Conservation (phyloP, 2,113 vertebrate genomes). For the Caracal caracal region DNA sequence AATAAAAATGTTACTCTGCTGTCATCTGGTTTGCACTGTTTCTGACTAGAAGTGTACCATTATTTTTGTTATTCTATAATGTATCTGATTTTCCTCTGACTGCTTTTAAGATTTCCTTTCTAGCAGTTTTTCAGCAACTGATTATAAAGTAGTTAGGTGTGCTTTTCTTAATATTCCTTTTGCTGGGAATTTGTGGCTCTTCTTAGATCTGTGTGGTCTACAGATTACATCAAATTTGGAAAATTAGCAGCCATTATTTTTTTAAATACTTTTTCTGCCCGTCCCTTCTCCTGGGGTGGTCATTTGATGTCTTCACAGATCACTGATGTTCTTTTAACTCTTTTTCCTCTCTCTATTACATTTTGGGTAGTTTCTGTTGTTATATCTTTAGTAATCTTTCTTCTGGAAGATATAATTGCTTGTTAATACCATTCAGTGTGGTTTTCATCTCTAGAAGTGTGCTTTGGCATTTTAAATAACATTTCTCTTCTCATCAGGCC, state of each 20-base stretch:
- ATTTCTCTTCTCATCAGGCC: background rate
- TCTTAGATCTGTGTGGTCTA: background rate
- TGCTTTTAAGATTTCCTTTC: conserved; percentile 1
- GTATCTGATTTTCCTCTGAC: background rate
- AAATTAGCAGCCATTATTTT: background rate
- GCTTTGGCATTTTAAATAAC: background rate
- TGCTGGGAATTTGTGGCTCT: background rate
- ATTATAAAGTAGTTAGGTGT: background rate
- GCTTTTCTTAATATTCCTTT: background rate
- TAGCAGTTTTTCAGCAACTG: background rate
- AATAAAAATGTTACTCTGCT: background rate
- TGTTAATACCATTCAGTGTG: background rate
- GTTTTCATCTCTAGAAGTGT: background rate
- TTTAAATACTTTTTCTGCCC: background rate
- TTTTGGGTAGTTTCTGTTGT: background rate
- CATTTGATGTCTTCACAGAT: background rate
- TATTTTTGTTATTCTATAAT: background rate
- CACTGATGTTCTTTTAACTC: background rate
- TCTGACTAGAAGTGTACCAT: background rate
- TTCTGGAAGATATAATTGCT: background rate
- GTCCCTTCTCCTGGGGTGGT: background rate
- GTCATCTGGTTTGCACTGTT: background rate
- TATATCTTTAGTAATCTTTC: background rate
- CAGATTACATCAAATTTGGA: background rate
- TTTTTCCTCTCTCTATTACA: background rate